These are phyloP conservation scores for Villa cingulata DNA, from an alignment of 2,888 invertebrate genomes.

Conservation along the genomic window DNA sequence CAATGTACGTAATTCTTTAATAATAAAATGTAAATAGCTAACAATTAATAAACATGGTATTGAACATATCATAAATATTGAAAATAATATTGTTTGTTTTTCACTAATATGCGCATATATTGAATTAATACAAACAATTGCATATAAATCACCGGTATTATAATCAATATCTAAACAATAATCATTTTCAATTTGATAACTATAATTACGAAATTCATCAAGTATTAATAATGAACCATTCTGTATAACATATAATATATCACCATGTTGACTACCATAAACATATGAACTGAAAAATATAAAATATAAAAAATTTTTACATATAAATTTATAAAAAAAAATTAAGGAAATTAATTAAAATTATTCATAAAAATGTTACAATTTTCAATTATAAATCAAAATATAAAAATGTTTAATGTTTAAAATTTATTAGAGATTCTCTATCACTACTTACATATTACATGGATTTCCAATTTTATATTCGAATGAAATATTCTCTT, in stretches of 20 bases:
- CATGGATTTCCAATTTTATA: conserved; percentile 31
- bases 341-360: not conserved
- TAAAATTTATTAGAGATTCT: no score
- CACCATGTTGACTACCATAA: conserved; percentile 20
- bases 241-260: conserved; percentile 28
- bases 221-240: conserved; percentile 30
- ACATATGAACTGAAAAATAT: conserved; percentile 17
- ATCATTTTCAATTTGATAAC: conserved; percentile 24
- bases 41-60: conserved; percentile 29
- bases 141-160: conserved; percentile 24
- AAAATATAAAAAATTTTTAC: no score
- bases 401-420: no score
- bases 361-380: no score
- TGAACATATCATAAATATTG: conserved; percentile 30
- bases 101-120: conserved; percentile 25
- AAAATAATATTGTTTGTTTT: conserved; percentile 23
- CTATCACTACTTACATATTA: conserved; percentile 27
- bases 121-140: conserved; percentile 30
- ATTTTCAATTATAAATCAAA: no score
- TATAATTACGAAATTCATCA: conserved; percentile 26
- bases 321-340: not conserved
- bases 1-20: conserved; percentile 25
- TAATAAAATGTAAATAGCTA: conserved; percentile 25
- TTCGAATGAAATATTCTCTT: conserved; percentile 20
- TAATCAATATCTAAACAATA: conserved; percentile 32